Evolutionary conservation across 2,113 vertebrate genomes (phyloP).

Genomic region (Megaceryle maxima): DNA sequence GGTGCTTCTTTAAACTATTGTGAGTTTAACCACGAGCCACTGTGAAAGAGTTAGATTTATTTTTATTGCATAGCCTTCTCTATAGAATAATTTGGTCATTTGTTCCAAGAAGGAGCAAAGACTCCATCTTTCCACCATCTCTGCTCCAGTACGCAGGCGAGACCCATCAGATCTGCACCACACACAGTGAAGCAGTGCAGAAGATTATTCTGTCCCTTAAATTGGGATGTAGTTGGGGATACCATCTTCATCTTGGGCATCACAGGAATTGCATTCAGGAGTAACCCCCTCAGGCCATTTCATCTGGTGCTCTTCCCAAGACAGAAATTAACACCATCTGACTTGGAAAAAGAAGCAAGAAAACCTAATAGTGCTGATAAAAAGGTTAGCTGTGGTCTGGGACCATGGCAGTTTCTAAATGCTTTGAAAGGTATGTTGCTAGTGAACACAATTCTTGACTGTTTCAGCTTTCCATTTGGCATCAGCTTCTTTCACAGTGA

Average conservation of each 20-base stretch:
- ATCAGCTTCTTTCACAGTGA: background rate
- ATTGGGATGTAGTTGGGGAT: rapidly evolving
- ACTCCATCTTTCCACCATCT: background rate
- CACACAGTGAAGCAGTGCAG: background rate
- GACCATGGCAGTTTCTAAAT: background rate
- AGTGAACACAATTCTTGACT: background rate
- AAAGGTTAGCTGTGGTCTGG: background rate
- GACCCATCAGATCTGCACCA: background rate
- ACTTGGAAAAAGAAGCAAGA: background rate
- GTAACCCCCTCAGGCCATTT: background rate
- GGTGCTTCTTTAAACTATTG: background rate
- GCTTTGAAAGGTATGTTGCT: background rate
- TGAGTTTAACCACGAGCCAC: background rate
- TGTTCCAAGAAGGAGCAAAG: background rate
- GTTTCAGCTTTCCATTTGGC: background rate
- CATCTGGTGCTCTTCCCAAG: background rate
- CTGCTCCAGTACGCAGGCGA: background rate
- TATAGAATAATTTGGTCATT: background rate
- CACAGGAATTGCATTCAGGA: background rate
- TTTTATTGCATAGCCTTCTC: background rate
- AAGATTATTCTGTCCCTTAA: background rate
- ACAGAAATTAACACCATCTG: background rate
- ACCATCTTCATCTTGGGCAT: background rate
- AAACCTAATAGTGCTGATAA: background rate
- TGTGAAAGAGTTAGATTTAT: background rate